Evolutionary conservation across 1,140 invertebrate species (phyloP).

Genomic region (Aphidius gifuensis): DNA sequence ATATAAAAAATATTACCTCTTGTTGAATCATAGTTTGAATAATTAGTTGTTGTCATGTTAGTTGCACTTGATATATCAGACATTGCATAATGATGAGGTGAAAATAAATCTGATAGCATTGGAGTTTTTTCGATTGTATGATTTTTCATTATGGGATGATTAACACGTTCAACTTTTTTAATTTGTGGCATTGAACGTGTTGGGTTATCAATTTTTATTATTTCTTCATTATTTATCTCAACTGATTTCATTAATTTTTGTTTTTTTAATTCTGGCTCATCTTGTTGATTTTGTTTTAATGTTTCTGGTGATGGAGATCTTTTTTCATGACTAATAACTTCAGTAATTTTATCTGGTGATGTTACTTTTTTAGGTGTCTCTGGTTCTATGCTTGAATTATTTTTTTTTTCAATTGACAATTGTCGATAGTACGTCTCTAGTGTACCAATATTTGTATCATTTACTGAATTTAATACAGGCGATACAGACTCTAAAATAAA

Average conservation of each 20-base stretch:
- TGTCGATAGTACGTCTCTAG: background rate
- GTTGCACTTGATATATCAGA: constrained; percentile 1
- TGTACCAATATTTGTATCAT: background rate
- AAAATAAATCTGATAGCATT: constrained; percentile 15
- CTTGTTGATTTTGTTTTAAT: background rate
- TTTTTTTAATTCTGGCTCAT: background rate
- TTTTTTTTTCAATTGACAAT: constrained; percentile 11
- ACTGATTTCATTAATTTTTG: background rate
- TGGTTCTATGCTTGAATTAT: background rate
- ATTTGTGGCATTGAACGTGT: background rate
- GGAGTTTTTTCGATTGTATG: constrained; percentile 13
- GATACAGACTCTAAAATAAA: too few species aligned
- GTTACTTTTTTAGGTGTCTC: constrained; percentile 1
- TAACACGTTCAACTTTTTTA: constrained; percentile 12
- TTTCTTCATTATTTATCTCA: background rate
- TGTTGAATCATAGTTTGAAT: background rate
- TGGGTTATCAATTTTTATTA: background rate
- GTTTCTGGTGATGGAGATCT: background rate
- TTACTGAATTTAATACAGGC: background rate
- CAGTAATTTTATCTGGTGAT: background rate
- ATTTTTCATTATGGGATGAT: background rate
- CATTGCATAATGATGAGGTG: constrained; percentile 7
- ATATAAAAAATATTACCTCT: background rate
- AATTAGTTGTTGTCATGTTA: constrained; percentile 1
- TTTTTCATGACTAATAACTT: background rate